These are phyloP conservation scores for Seladonia tumulorum DNA, from an alignment of 2,888 invertebrate species.

Conservation along the genomic window DNA sequence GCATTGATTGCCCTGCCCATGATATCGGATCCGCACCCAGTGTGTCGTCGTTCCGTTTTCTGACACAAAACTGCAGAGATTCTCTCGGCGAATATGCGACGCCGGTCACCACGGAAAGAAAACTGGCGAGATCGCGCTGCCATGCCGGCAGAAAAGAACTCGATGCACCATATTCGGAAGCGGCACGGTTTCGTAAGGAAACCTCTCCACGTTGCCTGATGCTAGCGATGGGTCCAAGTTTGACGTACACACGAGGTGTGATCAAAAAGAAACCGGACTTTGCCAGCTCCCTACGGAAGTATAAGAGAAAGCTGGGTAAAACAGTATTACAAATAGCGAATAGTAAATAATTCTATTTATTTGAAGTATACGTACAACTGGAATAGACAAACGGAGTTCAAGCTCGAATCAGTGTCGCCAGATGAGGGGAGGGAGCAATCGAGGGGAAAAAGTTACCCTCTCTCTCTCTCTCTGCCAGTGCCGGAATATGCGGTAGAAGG, in stretches of 20 bases:
- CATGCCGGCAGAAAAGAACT: slow-evolving; percentile 60
- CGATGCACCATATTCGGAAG: slow-evolving; percentile 76
- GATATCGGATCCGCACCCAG: slow-evolving; percentile 23
- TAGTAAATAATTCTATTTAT: not conserved
- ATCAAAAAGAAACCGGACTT: not conserved
- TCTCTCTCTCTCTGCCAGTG: no score
- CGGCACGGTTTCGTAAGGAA: slow-evolving; percentile 69
- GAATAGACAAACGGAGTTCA: no score
- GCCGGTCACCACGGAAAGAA: slow-evolving; percentile 28
- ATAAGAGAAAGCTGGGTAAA: not conserved
- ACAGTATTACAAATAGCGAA: not conserved
- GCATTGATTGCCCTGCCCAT: not conserved
- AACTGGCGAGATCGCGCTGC: slow-evolving; percentile 46
- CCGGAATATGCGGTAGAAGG: no score
- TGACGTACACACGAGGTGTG: not conserved
- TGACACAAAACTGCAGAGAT: slow-evolving; percentile 34
- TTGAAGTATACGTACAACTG: not conserved
- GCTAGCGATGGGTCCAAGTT: slow-evolving; percentile 16
- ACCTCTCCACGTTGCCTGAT: slow-evolving; percentile 55
- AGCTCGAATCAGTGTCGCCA: no score
- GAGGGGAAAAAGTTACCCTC: no score
- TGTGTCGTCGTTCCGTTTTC: slow-evolving; percentile 35
- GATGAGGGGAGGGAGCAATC: no score
- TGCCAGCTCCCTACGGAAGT: not conserved
- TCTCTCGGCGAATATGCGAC: slow-evolving; percentile 25